Evolutionary conservation across 2,888 invertebrate species (phyloP).

Genomic region (Zygaena filipendulae): DNA sequence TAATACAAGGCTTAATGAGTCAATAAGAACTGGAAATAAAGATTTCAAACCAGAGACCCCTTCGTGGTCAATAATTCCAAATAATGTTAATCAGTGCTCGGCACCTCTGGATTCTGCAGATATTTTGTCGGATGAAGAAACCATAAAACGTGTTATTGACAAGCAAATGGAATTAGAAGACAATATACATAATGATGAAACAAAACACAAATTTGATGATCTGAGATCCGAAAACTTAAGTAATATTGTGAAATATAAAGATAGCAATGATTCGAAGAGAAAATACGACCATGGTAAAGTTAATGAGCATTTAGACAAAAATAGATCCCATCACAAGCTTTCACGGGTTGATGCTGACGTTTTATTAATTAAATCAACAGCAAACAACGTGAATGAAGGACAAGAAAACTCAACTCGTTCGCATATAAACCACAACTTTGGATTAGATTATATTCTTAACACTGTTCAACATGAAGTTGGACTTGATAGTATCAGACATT

Average conservation of each 20-base stretch:
- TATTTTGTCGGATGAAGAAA: slow-evolving; percentile 18
- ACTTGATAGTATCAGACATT: slow-evolving; percentile 19
- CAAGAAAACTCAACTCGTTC: slow-evolving; percentile 4
- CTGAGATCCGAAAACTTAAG: background rate
- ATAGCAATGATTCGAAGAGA: too few relatives aligned
- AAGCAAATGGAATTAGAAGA: background rate
- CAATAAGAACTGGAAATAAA: background rate
- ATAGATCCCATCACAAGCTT: slow-evolving; percentile 26
- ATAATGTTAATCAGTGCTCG: too few relatives aligned
- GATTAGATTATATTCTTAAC: slow-evolving; percentile 34
- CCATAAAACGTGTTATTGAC: too few relatives aligned
- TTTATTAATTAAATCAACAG: slow-evolving; percentile 24
- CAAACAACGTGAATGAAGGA: slow-evolving; percentile 3
- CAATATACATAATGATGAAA: slow-evolving; percentile 18
- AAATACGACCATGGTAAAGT: too few relatives aligned
- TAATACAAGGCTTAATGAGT: background rate
- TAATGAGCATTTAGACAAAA: background rate
- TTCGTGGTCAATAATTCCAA: too few relatives aligned
- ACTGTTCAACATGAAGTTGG: slow-evolving; percentile 26
- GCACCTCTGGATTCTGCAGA: background rate
- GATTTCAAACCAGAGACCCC: too few relatives aligned
- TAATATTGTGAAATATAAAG: background rate
- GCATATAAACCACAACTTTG: slow-evolving; percentile 20
- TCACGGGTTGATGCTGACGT: slow-evolving; percentile 29
- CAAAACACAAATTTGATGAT: background rate